Evolutionary conservation across 2,888 invertebrate genomes (phyloP), one percentile per base, ranked within the genome.

Genomic region (Eristalis arbustorum): DNA sequence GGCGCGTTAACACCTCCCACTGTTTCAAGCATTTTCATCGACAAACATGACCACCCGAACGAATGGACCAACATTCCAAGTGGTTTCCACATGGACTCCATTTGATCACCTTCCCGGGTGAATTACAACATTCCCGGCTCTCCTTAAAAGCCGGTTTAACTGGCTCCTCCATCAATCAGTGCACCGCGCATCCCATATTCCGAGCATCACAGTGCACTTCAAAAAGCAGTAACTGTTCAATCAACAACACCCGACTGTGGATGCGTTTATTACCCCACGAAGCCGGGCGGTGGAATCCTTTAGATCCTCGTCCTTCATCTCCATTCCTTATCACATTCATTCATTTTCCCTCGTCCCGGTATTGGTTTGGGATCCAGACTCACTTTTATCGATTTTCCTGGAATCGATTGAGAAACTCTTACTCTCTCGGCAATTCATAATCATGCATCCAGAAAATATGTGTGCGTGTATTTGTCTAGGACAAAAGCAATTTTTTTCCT

Each of bases 291-390:
- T 74, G 34, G 28, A 77, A 74, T 81, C 23, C 66, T 34, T 85
- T 77, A 85, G 85, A 85, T 85, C 85, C 66, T 77, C 57, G 40
- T 71, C 66, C 59, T 42, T 62, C 28, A 31, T 81, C 18, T 34
- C 34, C 62, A 67, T 71, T 64, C 22, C 71, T 84, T 84, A 84
- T 84, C 84, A 80, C 77, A 73, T 85, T 61, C 69, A 59, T 76
- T 77, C 49, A 49, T 49, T 49, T 18, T 18, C 49, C 18, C 31
- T 31, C 31, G 3, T 6, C 0, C 49, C 49, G 49, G n/a, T 18
- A 49, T 49, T 49, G 49, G 10, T 49, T 8, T 18, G 18, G 18
- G 49, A 49, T 49, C 10, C 18, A 49, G 34, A 22, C 63, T 64
- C 37, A 64, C 31, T 37, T 64, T 64, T 64, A 64, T 64, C 63